Percentiles rank a stretch among this genome's conserved stretches.
These are phyloP conservation scores for Melitaea athalia DNA, from an alignment of 2,888 invertebrate genomes.

Conservation along the genomic window DNA sequence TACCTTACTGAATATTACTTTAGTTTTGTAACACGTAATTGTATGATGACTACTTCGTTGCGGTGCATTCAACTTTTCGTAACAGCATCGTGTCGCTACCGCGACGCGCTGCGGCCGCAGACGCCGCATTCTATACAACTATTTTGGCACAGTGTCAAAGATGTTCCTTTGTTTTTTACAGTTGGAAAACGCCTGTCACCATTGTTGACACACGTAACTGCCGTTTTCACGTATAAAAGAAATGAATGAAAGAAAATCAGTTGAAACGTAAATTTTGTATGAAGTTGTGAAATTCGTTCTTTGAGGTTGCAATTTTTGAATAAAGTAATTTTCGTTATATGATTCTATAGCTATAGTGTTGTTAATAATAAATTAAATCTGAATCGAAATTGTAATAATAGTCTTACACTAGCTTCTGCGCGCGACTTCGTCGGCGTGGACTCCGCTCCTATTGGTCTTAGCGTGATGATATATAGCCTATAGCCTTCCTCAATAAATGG, in stretches of 20 bases:
- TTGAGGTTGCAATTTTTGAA: no score
- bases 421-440: no score
- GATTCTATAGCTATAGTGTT: no score
- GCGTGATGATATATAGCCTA: no score
- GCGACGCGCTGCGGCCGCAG: conserved; percentile 27
- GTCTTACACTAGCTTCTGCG: no score
- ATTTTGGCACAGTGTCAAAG: conserved; percentile 41
- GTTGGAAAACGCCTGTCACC: conserved; percentile 26
- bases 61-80: conserved; percentile 17
- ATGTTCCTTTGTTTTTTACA: conserved; percentile 33
- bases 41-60: background rate
- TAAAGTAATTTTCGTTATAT: no score
- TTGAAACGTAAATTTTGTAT: conserved; percentile 21
- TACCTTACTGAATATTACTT: background rate
- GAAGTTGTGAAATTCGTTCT: conserved; percentile 9
- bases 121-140: conserved; percentile 25
- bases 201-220: conserved; percentile 26
- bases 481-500: no score
- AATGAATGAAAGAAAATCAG: conserved; percentile 19
- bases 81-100: conserved; percentile 16
- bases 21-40: background rate
- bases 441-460: no score
- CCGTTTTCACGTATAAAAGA: conserved; percentile 15
- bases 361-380: no score
- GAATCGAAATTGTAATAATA: no score